These are phyloP conservation scores for Syrphus vitripennis DNA, from an alignment of 2,888 invertebrate genomes.

Conservation along the genomic window DNA sequence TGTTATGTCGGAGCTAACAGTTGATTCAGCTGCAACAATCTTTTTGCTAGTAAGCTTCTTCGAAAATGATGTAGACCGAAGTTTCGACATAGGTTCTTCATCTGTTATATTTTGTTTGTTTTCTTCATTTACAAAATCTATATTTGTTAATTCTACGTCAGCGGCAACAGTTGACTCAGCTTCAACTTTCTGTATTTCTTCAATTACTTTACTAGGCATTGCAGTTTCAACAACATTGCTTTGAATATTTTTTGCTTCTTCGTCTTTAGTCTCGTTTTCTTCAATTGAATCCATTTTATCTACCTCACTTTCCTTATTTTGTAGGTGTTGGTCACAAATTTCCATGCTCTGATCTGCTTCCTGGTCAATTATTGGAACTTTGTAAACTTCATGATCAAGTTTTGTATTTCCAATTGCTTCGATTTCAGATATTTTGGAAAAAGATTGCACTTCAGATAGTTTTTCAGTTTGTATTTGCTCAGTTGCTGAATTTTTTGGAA, in stretches of 20 bases:
- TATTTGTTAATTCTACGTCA: background rate
- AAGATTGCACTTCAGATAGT: background rate
- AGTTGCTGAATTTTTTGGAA: background rate
- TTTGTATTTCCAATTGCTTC: background rate
- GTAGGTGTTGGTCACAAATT: background rate
- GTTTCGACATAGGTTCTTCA: background rate
- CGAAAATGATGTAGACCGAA: conserved; percentile 30
- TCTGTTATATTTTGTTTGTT: background rate
- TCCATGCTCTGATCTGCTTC: background rate
- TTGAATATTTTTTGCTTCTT: background rate
- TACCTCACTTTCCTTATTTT: background rate
- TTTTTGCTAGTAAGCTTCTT: background rate
- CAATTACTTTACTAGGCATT: background rate
- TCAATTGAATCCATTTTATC: background rate
- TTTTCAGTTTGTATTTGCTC: background rate
- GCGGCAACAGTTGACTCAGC: background rate
- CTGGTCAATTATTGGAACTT: background rate
- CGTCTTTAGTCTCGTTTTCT: background rate
- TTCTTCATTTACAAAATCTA: background rate
- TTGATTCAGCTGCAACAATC: background rate
- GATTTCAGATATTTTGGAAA: background rate
- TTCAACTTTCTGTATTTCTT: background rate
- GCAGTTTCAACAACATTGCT: background rate
- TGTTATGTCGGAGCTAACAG: background rate
- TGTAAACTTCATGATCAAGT: background rate